A percentile compares a stretch with the other conserved stretches of the same genome.
phyloP scores from a whole-genome alignment of 2,113 vertebrate species.

The Dipodomys spectabilis region DNA sequence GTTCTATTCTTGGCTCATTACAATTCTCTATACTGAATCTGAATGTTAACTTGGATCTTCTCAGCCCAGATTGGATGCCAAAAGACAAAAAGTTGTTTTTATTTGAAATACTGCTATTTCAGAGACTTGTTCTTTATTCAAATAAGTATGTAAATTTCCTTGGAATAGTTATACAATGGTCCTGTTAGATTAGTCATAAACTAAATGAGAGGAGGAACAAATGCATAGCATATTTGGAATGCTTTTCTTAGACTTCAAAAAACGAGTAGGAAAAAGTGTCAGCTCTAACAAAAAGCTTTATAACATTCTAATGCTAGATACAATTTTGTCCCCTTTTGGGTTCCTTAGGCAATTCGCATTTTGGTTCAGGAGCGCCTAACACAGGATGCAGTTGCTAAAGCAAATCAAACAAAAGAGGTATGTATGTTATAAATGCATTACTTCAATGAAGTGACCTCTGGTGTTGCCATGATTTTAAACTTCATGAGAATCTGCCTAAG shows the following conservation, averaged over 20 bases:
- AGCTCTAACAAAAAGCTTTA: constrained; percentile 67
- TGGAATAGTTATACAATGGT: neutral
- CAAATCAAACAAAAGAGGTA: constrained; percentile 95
- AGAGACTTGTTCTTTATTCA: constrained; percentile 10
- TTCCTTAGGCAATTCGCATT: constrained; percentile 94
- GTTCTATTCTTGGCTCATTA: neutral
- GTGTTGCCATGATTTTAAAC: neutral
- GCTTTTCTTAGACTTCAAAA: constrained; percentile 63
- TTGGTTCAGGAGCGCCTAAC: constrained; percentile 96
- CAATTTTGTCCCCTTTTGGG: neutral
- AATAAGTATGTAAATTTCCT: constrained; percentile 30
- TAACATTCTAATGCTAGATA: constrained; percentile 59
- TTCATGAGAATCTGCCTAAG: constrained; percentile 1
- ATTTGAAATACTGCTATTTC: constrained; percentile 45
- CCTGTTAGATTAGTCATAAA: constrained; percentile 31
- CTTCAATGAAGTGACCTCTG: neutral
- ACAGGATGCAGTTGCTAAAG: constrained; percentile 94
- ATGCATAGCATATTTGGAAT: neutral
- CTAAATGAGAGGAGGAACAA: constrained; percentile 49
- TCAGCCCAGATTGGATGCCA: constrained; percentile 23
- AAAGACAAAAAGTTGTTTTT: constrained; percentile 42
- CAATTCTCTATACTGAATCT: constrained; percentile 19
- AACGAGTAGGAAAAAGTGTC: neutral
- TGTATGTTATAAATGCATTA: constrained; percentile 24
- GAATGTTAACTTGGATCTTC: constrained; percentile 41